Evolutionary conservation across 2,113 vertebrate species (phyloP).

Genomic region (Prunella himalayana): DNA sequence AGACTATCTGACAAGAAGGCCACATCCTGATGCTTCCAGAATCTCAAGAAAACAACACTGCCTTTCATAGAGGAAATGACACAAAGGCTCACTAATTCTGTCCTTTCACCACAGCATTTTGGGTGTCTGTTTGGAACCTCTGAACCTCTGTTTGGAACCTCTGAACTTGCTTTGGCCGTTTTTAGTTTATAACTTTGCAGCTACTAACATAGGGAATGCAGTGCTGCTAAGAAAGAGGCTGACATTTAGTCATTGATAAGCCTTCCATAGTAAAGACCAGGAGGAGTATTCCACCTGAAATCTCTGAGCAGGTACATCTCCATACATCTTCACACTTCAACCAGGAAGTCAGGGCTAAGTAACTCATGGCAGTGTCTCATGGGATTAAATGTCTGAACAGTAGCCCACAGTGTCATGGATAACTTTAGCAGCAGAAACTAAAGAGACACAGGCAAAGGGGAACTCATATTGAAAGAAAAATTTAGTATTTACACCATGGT

Average conservation of each 20-base stretch:
- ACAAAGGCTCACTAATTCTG: not conserved
- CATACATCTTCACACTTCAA: not conserved
- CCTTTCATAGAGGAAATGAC: not conserved
- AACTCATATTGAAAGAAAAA: not conserved
- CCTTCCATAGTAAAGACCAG: not conserved
- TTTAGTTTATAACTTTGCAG: not conserved
- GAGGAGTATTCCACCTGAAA: not conserved
- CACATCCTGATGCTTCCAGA: not conserved
- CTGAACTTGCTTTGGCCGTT: not conserved
- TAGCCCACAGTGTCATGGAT: not conserved
- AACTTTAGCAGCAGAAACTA: not conserved
- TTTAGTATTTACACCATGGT: not conserved
- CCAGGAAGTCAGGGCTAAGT: not conserved
- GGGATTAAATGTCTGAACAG: not conserved
- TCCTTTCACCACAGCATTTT: not conserved
- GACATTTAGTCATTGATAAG: not conserved
- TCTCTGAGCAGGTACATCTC: not conserved
- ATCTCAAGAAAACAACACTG: not conserved
- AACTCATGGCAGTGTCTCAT: not conserved
- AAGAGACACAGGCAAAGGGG: not conserved
- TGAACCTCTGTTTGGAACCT: not conserved
- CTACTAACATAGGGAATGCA: not conserved
- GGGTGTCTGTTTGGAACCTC: not conserved
- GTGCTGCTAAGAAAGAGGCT: not conserved
- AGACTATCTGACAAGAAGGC: not conserved